These are phyloP conservation scores for Poicephalus meyeri DNA, from an alignment of 2,113 vertebrate genomes.

Conservation along the genomic window DNA sequence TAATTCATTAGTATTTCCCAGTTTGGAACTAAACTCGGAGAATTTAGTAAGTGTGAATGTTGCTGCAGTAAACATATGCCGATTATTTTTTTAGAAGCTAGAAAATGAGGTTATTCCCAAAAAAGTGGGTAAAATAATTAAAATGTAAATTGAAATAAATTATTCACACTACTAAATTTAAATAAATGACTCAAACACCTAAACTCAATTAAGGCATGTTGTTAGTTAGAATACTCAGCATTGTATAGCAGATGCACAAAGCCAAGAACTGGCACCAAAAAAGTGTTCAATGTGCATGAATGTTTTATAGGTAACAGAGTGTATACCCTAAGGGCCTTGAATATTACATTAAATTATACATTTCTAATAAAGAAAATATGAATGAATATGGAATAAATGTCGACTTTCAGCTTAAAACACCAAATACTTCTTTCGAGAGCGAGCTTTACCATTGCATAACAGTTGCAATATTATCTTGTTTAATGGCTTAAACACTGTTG, in stretches of 20 bases:
- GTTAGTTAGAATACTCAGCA: conserved; percentile 37
- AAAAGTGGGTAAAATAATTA: conserved; percentile 71
- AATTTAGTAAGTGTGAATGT: conserved; percentile 52
- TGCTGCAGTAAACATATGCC: conserved; percentile 67
- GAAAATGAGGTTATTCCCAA: conserved; percentile 68
- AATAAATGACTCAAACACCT: conserved; percentile 53
- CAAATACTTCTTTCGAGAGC: not conserved
- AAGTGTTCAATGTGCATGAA: conserved; percentile 51
- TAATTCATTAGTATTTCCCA: conserved; percentile 58
- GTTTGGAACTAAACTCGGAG: conserved; percentile 57
- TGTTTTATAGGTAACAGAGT: conserved; percentile 59
- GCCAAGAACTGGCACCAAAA: conserved; percentile 7
- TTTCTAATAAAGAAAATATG: conserved; percentile 70
- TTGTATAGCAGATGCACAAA: conserved; percentile 57
- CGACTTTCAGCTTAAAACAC: conserved; percentile 37
- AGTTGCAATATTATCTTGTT: conserved; percentile 31
- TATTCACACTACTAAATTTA: conserved; percentile 74
- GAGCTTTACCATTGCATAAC: not conserved
- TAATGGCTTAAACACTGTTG: conserved; percentile 39
- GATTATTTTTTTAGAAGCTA: conserved; percentile 55
- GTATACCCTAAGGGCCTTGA: conserved; percentile 44
- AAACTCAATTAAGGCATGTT: conserved; percentile 54
- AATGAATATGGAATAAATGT: conserved; percentile 62
- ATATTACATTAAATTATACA: conserved; percentile 66
- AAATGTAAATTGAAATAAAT: conserved; percentile 78